Evolutionary conservation across 2,888 invertebrate genomes (phyloP).

Genomic region (Nebria salina): DNA sequence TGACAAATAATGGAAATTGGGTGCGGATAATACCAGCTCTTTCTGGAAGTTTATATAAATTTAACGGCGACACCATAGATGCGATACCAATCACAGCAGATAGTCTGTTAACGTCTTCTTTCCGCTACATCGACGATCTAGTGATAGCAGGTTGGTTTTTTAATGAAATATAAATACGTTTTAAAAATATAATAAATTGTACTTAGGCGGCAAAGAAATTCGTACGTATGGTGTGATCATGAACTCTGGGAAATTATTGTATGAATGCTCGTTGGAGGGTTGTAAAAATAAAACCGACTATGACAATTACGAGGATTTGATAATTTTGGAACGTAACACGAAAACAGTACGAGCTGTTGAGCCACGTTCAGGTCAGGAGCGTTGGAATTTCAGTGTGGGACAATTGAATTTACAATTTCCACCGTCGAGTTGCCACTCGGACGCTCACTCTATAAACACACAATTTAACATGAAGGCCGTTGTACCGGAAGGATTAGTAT

Average conservation of each 20-base stretch:
- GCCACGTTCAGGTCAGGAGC: conserved; percentile 84
- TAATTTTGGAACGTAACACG: conserved; percentile 83
- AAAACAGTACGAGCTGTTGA: conserved; percentile 92
- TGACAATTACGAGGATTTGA: conserved; percentile 64
- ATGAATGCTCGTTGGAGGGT: conserved; percentile 79
- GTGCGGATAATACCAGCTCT: conserved; percentile 92
- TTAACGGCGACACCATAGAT: conserved; percentile 89
- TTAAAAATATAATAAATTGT: no score
- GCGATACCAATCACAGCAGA: conserved; percentile 89
- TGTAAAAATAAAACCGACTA: conserved; percentile 77
- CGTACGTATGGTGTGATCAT: conserved; percentile 87
- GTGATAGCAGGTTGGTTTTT: conserved; percentile 76
- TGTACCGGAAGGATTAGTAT: conserved; percentile 78
- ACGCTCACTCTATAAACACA: conserved; percentile 52
- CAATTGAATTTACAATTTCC: conserved; percentile 80
- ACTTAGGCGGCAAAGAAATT: conserved; percentile 83
- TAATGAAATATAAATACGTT: no score
- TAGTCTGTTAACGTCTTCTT: conserved; percentile 85
- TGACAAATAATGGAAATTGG: conserved; percentile 85
- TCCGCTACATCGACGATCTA: conserved; percentile 85
- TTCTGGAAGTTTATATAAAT: conserved; percentile 89
- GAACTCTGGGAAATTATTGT: conserved; percentile 74
- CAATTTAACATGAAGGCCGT: conserved; percentile 72
- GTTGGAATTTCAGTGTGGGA: conserved; percentile 97
- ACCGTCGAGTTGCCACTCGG: conserved; percentile 59